Evolutionary conservation across 2,888 invertebrate species (phyloP).

Genomic region (Neuroscelio doddi): DNA sequence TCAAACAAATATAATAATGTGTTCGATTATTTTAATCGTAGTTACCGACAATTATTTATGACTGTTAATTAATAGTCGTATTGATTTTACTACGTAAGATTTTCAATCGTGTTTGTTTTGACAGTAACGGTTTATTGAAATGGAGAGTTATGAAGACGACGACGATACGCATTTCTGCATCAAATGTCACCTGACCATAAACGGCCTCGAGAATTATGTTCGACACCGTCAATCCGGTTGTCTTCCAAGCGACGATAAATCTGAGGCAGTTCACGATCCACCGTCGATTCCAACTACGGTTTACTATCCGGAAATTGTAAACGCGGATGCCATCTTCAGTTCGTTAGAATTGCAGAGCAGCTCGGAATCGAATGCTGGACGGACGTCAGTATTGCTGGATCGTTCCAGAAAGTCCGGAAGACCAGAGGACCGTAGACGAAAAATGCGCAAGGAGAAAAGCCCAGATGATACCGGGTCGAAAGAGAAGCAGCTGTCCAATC

Average conservation of each 20-base stretch:
- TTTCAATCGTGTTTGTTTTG: no score
- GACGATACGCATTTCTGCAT: slow-evolving; percentile 92
- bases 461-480: slow-evolving; percentile 51
- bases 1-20: no score
- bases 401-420: slow-evolving; percentile 52
- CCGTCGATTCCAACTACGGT: slow-evolving; percentile 72
- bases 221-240: slow-evolving; percentile 85
- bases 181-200: slow-evolving; percentile 87
- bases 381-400: slow-evolving; percentile 47
- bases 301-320: slow-evolving; percentile 73
- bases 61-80: no score
- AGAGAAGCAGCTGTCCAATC: slow-evolving; percentile 59
- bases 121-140: slow-evolving; percentile 14
- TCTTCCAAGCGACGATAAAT: slow-evolving; percentile 60
- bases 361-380: slow-evolving; percentile 74
- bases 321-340: slow-evolving; percentile 90
- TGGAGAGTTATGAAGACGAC: slow-evolving; percentile 77
- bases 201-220: slow-evolving; percentile 90
- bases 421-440: slow-evolving; percentile 49
- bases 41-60: no score
- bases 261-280: slow-evolving; percentile 53
- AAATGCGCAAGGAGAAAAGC: slow-evolving; percentile 52
- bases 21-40: no score
- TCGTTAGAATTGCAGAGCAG: slow-evolving; percentile 86
- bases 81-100: no score